Base-by-base conservation (phyloP, 2,797 vertebrate species). In the Macropodus opercularis region DNA sequence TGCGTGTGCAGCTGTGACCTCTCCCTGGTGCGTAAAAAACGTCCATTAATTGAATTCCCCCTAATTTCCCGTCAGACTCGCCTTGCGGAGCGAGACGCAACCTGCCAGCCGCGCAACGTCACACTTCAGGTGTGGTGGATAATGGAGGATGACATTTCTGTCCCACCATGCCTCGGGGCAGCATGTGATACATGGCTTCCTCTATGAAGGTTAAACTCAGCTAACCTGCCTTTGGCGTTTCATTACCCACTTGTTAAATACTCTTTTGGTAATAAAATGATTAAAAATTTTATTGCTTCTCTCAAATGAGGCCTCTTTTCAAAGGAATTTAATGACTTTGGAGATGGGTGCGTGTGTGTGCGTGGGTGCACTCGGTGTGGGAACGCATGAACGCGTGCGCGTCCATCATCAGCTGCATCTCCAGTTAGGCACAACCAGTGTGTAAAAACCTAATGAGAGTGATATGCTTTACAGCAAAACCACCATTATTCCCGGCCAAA, bases 211-310 rank as follows among this genome's bases (percentile, higher is more conserved):
- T 98, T 98, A 99, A 99, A 97, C 95, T 96, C 95, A 95, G 96
- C 96, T 98, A 97, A 98, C 95, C 96, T 96, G 96, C 96, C 96
- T 98, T 96, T 97, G 97, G 96, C 96, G 95, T 98, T 98, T 98
- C 97, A 98, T 99, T 98, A 98, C 95, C 94, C 94, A 96, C 96
- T 97, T 98, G 96, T 98, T 97, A 99, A 98, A 97, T 95, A 98
- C 95, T 97, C 96, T 97, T 98, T 97, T 97, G 96, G 95, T 98
- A 97, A 98, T 98, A 98, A 98, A 98, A 96, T 97, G 95, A 97
- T 98, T 96, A 97, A 95, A 96, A 94, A 90, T 94, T 98, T 96
- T 97, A 98, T 98, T 96, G 95, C 96, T 94, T 94, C 94, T 95
- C 95, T 96, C 95, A 97, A 98, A 98, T 96, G 95, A 97, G 94